Conservation (phyloP, 2,797 vertebrate genomes). For the Myiothlypis chrysogaster region DNA sequence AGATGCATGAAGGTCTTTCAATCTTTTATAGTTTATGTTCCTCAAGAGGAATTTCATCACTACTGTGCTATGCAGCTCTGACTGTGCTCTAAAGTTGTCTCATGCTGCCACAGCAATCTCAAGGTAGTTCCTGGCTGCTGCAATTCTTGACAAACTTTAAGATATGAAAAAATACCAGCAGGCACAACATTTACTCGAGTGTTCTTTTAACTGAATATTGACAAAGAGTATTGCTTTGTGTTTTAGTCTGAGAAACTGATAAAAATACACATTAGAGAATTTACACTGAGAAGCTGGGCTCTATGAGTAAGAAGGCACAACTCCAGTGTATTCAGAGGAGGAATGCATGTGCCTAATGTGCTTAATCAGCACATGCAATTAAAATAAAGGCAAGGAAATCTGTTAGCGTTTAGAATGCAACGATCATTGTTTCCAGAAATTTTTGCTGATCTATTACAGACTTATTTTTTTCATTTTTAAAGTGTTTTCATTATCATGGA, state of each 20-base stretch:
- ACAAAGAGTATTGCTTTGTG: background rate
- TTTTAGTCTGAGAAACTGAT: background rate
- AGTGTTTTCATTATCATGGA: background rate
- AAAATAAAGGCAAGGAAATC: constrained; percentile 12
- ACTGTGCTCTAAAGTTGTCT: background rate
- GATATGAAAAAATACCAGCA: background rate
- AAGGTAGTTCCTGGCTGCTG: background rate
- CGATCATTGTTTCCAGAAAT: background rate
- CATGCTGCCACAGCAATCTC: background rate
- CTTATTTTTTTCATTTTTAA: background rate
- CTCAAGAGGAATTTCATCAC: constrained; percentile 3
- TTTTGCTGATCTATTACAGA: background rate
- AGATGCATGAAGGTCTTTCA: background rate
- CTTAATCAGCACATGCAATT: background rate
- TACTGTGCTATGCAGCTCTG: background rate
- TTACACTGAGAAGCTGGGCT: background rate
- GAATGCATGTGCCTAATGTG: background rate
- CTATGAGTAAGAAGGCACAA: background rate
- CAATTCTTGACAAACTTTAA: background rate
- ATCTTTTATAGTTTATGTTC: background rate
- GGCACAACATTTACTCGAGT: background rate
- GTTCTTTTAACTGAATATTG: background rate
- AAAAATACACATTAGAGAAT: background rate
- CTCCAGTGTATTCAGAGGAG: background rate
- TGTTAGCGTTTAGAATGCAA: background rate